Conservation (phyloP, 1,140 invertebrate genomes). For the Drosophila punjabiensis region DNA sequence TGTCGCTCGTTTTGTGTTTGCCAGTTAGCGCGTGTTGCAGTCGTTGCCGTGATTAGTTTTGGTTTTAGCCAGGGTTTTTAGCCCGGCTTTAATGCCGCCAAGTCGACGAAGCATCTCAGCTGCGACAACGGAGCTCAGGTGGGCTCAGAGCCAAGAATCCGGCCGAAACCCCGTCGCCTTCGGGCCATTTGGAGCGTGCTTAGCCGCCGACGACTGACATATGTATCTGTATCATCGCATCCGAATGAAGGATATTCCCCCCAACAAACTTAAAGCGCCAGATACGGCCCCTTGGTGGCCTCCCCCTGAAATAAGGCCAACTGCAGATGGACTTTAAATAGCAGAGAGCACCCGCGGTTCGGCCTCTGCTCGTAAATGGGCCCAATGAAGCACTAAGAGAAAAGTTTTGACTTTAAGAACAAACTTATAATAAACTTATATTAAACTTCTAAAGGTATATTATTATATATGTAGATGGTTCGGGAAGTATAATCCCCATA, state of each 20-base stretch:
- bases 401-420: background rate
- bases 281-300: conserved; percentile 2
- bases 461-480: background rate
- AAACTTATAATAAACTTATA: background rate
- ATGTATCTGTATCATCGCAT: conserved; percentile 38
- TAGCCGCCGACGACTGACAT: conserved; percentile 41
- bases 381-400: conserved; percentile 13
- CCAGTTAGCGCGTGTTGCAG: conserved; percentile 36
- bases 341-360: conserved; percentile 62
- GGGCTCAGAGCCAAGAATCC: conserved; percentile 4
- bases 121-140: conserved; percentile 21
- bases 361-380: conserved; percentile 26
- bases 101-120: conserved; percentile 28
- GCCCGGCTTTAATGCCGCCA: conserved; percentile 47
- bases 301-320: conserved; percentile 53
- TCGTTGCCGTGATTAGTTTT: conserved; percentile 44
- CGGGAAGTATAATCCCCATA: background rate
- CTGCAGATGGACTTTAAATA: conserved; percentile 72
- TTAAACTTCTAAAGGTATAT: background rate
- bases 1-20: no score
- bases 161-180: conserved; percentile 7
- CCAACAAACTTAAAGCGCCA: conserved; percentile 30
- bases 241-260: conserved; percentile 23
- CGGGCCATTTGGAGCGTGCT: conserved; percentile 54
- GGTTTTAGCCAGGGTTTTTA: conserved; percentile 3